Base-by-base conservation (phyloP, 2,797 vertebrate species). In the Merluccius polli region DNA sequence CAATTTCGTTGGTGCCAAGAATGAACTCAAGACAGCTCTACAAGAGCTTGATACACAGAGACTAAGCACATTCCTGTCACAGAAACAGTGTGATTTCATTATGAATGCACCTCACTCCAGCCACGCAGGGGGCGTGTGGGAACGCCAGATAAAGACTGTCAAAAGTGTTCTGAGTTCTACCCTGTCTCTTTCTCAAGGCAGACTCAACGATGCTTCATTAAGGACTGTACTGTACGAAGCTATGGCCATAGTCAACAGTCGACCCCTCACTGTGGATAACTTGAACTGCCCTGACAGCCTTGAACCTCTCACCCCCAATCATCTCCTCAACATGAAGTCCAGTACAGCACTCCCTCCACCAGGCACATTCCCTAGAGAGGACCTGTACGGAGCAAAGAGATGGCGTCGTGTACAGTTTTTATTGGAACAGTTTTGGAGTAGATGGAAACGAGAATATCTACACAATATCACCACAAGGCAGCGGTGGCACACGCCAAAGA, bases 31-130 rank as follows among this genome's bases (percentile, higher is more conserved):
- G 11, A 9, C 44, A 13, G 78, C 67, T 12, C 31, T 80, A 38
- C 21, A 36, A 30, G 78, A 77, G 36, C 65, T 80, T 27, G 67
- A 77, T 15, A 32, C 75, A 0, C 4, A 77, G 1, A 77, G 68
- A 74, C 75, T 80, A 18, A 80, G 15, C 24, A 71, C 68, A 7
- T 80, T 68, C 74, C 68, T 80, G 48, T 69, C 74, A n/a, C 48
- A 75, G 73, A 79, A 67, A 1, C 78, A 76, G 38, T 76, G 78
- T 72, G 74, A 79, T 63, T 79, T 76, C 63, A 71, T 79, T 18
- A 74, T 80, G 75, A 80, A 73, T 10, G 73, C 73, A 16, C 74
- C 80, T 0, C 76, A 75, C 70, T 72, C 71, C 13, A 81, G 73
- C 35, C 59, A 81, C n/a, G 52, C 29, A 30, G 80, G 73, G 16